Evolutionary conservation across 1,140 invertebrate species (phyloP).

Genomic region (Drosophila bocki): DNA sequence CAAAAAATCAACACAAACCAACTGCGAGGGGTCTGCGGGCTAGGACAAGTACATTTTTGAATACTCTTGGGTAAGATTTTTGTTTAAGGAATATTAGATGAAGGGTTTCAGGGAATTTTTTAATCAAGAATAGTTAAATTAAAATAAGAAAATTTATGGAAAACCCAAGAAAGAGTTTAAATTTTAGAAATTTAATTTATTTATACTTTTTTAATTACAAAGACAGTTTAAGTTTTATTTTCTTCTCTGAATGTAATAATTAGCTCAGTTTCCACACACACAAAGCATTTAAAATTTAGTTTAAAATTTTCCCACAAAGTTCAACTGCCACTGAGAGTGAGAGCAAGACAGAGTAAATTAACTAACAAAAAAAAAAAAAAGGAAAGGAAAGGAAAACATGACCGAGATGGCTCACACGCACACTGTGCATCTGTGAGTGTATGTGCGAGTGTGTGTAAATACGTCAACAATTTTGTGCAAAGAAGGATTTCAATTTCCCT

Average conservation of each 20-base stretch:
- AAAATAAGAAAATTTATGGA: neutral
- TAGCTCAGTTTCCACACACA: neutral
- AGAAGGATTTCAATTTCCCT: conserved; percentile 83
- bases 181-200: no score
- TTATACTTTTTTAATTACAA: neutral
- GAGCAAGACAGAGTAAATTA: conserved; percentile 9
- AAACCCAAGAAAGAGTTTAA: no score
- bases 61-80: neutral
- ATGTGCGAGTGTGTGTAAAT: conserved; percentile 63
- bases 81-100: neutral
- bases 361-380: neutral
- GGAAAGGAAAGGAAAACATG: conserved; percentile 4
- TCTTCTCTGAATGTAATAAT: neutral
- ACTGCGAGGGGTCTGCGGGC: neutral
- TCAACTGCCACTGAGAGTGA: conserved; percentile 13
- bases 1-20: conserved; percentile 14
- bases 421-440: conserved; percentile 15
- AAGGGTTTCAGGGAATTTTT: neutral
- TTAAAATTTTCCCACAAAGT: conserved; percentile 7
- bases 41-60: neutral
- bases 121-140: neutral
- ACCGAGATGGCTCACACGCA: conserved; percentile 30
- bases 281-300: neutral
- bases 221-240: neutral
- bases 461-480: conserved; percentile 80